Evolutionary conservation across 2,888 invertebrate genomes (phyloP).

Genomic region (Ceriagrion tenellum): DNA sequence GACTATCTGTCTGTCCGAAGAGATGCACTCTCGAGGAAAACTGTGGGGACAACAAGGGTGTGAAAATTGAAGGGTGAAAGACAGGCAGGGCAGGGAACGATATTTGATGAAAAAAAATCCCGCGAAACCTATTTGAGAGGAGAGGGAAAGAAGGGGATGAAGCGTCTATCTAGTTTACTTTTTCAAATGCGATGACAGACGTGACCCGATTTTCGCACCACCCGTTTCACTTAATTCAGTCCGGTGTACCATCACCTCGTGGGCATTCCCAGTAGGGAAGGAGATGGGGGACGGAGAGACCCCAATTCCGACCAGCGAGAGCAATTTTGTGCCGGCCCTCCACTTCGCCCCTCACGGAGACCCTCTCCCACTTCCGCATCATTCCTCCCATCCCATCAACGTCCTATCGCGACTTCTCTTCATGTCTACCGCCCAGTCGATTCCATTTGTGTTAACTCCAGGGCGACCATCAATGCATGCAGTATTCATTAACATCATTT

Average conservation of each 20-base stretch:
- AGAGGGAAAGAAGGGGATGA: background rate
- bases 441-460: background rate
- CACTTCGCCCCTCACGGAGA: background rate
- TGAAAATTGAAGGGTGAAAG: background rate
- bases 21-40: background rate
- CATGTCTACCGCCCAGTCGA: background rate
- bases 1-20: background rate
- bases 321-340: background rate
- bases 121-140: background rate
- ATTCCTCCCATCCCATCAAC: slow-evolving; percentile 11
- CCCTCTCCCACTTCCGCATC: background rate
- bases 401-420: background rate
- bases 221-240: slow-evolving; percentile 24
- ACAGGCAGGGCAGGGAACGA: background rate
- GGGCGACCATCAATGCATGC: background rate
- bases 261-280: background rate
- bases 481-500: background rate
- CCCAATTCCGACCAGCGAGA: background rate
- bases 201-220: slow-evolving; percentile 29
- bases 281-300: background rate
- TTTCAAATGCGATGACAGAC: background rate
- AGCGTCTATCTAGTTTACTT: too few relatives aligned
- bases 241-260: slow-evolving; percentile 30
- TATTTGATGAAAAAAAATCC: background rate
- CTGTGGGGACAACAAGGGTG: background rate